Percentiles rank a stretch among this genome's conserved stretches.
Conservation (phyloP, 2,797 vertebrate genomes). For the Sebastes oblongus region DNA sequence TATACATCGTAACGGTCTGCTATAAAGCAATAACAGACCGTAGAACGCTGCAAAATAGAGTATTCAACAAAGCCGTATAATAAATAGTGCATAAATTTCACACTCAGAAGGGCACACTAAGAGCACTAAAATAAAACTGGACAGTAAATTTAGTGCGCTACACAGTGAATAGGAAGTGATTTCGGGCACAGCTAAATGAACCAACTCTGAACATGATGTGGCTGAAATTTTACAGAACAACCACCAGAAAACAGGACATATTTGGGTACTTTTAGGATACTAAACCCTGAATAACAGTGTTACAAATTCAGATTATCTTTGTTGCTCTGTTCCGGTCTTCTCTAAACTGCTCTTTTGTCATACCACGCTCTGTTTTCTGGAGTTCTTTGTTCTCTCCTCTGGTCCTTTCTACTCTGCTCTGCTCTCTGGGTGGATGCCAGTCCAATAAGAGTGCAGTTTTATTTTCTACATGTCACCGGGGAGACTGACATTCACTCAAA, state of each 20-base stretch:
- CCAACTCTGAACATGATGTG: background rate
- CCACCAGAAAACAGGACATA: background rate
- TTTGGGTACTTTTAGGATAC: background rate
- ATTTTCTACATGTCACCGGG: slow-evolving; percentile 65
- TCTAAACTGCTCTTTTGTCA: slow-evolving; percentile 41
- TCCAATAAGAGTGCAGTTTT: slow-evolving; percentile 57
- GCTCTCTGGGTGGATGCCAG: slow-evolving; percentile 59
- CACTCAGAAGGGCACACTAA: background rate
- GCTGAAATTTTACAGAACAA: background rate
- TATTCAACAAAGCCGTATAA: too few relatives aligned
- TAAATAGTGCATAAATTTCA: background rate
- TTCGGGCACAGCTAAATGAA: background rate
- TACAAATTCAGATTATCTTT: slow-evolving; percentile 34
- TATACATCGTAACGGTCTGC: too few relatives aligned
- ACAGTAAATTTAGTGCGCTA: background rate
- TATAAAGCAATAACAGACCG: background rate
- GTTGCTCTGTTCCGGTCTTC: slow-evolving; percentile 17
- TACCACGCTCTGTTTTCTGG: slow-evolving; percentile 33
- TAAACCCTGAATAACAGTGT: slow-evolving; percentile 2
- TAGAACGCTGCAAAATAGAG: too few relatives aligned
- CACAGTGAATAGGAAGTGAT: background rate
- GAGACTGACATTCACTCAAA: slow-evolving; percentile 68
- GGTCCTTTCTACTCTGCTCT: slow-evolving; percentile 27
- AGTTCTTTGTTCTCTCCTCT: slow-evolving; percentile 45
- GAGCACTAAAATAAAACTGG: background rate